A percentile compares a stretch with the other conserved stretches of the same genome.
These are phyloP conservation scores for Sarcophaga bullata DNA, from an alignment of 1,140 invertebrate species.

Conservation along the genomic window DNA sequence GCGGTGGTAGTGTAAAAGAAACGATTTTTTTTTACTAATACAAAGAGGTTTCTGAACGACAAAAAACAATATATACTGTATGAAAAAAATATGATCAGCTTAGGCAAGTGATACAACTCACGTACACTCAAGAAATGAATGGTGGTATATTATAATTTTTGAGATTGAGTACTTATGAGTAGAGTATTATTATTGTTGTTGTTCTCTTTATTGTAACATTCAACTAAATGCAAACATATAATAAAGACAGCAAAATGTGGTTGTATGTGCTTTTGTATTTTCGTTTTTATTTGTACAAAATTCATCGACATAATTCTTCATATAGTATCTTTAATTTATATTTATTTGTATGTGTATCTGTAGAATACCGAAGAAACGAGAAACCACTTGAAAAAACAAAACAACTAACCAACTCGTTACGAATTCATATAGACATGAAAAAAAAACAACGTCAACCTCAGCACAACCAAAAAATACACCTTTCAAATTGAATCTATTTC, in stretches of 20 bases:
- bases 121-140: slow-evolving; percentile 15
- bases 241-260: no score
- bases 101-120: slow-evolving; percentile 38
- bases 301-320: slow-evolving; percentile 20
- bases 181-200: neutral
- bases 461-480: slow-evolving; percentile 47
- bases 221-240: neutral
- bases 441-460: neutral
- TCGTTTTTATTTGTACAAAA: neutral
- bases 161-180: neutral
- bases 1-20: neutral
- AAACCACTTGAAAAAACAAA: slow-evolving; percentile 22
- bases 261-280: no score
- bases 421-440: neutral
- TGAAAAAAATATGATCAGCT: slow-evolving; percentile 28
- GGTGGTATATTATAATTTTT: neutral
- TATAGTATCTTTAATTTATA: slow-evolving; percentile 6
- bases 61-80: no score
- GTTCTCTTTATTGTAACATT: neutral
- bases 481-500: slow-evolving; percentile 54
- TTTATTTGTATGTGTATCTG: neutral
- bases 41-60: no score
- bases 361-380: neutral
- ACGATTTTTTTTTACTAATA: neutral
- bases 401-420: slow-evolving; percentile 2